Conservation (phyloP, 1,140 invertebrate genomes). For the Camponotus vicinus region DNA sequence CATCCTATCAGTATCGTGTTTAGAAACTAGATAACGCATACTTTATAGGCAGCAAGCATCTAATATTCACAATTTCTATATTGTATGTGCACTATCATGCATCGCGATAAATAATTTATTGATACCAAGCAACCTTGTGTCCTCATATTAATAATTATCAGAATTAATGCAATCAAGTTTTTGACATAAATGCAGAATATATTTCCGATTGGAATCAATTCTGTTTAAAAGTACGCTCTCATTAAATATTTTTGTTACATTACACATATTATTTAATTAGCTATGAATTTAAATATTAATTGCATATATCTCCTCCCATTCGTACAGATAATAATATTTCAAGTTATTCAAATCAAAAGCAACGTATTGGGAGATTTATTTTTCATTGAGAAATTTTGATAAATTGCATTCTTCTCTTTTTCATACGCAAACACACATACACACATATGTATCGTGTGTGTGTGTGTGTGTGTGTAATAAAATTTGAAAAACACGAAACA, state of each 20-base stretch:
- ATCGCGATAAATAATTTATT: slow-evolving; percentile 32
- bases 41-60: neutral
- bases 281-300: slow-evolving; percentile 8
- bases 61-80: slow-evolving; percentile 3
- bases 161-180: slow-evolving; percentile 42
- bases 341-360: slow-evolving; percentile 16
- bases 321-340: neutral
- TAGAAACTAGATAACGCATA: neutral
- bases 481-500: neutral
- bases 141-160: neutral
- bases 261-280: neutral
- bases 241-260: neutral
- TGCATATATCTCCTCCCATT: neutral
- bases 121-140: neutral
- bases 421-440: too few species aligned
- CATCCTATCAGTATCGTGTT: neutral
- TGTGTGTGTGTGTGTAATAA: neutral
- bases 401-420: neutral
- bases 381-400: neutral
- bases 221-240: neutral
- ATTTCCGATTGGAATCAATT: neutral
- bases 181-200: neutral
- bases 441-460: too few species aligned
- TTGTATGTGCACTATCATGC: neutral
- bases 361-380: neutral